Base-by-base conservation (phyloP, 2,113 vertebrate species). In the Peromyscus leucopus region DNA sequence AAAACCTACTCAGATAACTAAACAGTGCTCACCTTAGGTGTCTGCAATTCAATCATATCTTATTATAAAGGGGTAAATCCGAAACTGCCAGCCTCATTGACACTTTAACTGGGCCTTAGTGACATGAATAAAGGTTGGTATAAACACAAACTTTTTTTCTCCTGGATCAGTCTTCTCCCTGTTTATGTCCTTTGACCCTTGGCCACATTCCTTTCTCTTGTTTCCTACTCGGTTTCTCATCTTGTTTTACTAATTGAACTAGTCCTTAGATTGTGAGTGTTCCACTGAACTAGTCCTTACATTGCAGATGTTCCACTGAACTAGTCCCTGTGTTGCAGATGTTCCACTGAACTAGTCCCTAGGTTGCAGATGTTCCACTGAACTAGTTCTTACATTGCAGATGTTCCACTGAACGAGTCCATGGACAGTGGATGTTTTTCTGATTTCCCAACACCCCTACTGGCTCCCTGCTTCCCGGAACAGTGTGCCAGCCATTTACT, bases 391-490 rank as follows among this genome's bases (percentile, higher is more conserved):
- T 74, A 74, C 17, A 22, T 39, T 74, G 17, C 31, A 36, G 31
- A 21, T 74, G 71, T 74, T 57, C 33, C 51, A 19, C 17, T 36
- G 31, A 57, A 22, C 9, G 87, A 16, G 78, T 75, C 89, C 78
- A 91, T 87, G 39, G 72, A 79, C 69, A 46, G 87, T 90, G 39
- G 89, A 78, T 46, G 19, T 91, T 90, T 7, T 31, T 46, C 55
- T 94, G 80, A 65, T 93, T 96, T 94, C 69, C 67, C 59, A 95
- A 85, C 93, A 89, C 17, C 75, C 74, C 90, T 74, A 71, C 86
- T 39, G 74, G 86, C 59, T 57, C 90, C 12, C 21, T 80, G 85
- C 71, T 97, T 98, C 93, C 93, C 85, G 67, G 89, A 96, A 94
- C 4, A 24, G 57, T 69, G 19, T 91, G 55, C 91, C 82, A 78